Base-by-base conservation (phyloP, 2,797 vertebrate species). In the Epinephelus malabaricus region DNA sequence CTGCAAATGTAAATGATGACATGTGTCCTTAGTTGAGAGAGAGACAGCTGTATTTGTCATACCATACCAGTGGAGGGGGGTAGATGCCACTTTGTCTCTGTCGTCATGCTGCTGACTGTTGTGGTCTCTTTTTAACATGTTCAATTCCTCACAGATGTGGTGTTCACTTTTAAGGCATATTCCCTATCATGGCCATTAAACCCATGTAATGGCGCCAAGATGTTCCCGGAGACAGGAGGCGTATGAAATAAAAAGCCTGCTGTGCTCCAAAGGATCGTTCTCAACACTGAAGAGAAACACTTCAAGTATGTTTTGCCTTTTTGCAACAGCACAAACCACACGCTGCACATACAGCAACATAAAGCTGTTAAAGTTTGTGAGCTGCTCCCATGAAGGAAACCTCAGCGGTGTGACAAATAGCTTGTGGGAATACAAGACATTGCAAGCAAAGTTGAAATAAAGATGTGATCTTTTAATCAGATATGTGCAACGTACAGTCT, bases 131-230 rank as follows among this genome's bases (percentile, higher is more conserved):
- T 92, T 81, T 83, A 88, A 93, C 86, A 89, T 87, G 86, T 93
- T 87, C 88, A 92, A 93, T 95, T 90, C 86, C 86, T 94, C 88
- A 86, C 93, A 95, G 92, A 95, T 93, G 94, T 93, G 88, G 86
- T n/a, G 83, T 88, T 90, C 77, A 89, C 92, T 94, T 94, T 93
- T 90, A 94, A 95, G 89, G 81, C 91, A 92, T 94, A 93, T 94
- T 92, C 83, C 67, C 90, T 92, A 92, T 95, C 93, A 90, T 18
- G 85, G 85, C 83, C 83, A 92, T 95, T 92, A 93, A 94, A 92
- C 43, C 89, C 83, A 56, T 84, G 88, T 93, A 93, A 93, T 92
- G 87, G 85, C 38, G 82, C 91, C 94, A 95, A 94, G 92, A 94
- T 94, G 93, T 94, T 94, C 84, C 76, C 70, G 46, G 75, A 88